These are phyloP conservation scores for Ciconia maguari DNA, from an alignment of 2,113 vertebrate species.

Conservation along the genomic window DNA sequence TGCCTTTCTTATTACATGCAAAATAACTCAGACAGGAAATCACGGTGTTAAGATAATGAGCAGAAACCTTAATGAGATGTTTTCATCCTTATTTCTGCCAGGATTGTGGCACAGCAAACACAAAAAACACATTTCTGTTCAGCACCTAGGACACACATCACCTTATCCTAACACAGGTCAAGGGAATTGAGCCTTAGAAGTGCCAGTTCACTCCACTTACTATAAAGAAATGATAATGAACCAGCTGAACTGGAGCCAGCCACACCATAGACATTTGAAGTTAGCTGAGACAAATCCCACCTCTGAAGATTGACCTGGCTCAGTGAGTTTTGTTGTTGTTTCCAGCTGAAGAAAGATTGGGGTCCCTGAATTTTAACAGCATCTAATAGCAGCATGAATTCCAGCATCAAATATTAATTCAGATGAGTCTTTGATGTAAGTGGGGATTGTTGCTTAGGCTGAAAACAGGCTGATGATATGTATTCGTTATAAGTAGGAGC, in stretches of 20 bases:
- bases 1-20: background rate
- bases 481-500: conserved; percentile 5
- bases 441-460: background rate
- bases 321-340: background rate
- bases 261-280: background rate
- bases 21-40: background rate
- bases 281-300: background rate
- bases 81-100: background rate
- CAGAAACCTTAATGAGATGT: background rate
- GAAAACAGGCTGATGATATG: conserved; percentile 15
- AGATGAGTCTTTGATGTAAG: conserved; percentile 32
- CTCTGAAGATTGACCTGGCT: background rate
- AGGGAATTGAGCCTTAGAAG: background rate
- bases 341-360: background rate
- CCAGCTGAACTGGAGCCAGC: background rate
- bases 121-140: background rate
- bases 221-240: background rate
- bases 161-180: background rate
- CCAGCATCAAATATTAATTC: conserved; percentile 20
- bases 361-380: background rate
- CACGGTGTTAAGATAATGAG: background rate
- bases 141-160: background rate
- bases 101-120: background rate
- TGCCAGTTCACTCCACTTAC: background rate
- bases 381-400: background rate